Evolutionary conservation across 2,797 vertebrate genomes (phyloP).

Genomic region (Anomalospiza imberbis): DNA sequence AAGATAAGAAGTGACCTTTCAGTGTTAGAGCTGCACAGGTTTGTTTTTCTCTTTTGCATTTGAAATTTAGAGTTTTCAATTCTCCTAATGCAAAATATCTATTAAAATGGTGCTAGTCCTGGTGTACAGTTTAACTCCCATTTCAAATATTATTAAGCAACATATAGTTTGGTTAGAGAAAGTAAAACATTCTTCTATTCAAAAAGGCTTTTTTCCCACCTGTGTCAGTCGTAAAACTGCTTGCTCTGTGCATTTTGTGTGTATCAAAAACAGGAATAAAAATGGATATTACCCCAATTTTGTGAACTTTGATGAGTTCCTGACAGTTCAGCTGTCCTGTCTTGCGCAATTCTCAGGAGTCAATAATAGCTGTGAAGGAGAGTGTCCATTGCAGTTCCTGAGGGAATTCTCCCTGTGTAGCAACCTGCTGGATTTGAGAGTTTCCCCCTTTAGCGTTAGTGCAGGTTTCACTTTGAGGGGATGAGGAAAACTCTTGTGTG

Average conservation of each 20-base stretch:
- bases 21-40: neutral
- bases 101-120: neutral
- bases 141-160: neutral
- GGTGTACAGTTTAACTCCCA: neutral
- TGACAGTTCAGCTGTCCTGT: neutral
- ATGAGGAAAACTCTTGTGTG: neutral
- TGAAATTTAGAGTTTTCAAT: neutral
- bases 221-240: neutral
- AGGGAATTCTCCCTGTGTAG: neutral
- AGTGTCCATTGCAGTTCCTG: neutral
- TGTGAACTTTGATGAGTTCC: neutral
- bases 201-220: neutral
- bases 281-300: neutral
- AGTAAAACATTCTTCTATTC: neutral
- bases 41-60: neutral
- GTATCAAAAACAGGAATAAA: neutral
- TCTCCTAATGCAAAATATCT: neutral
- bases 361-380: neutral
- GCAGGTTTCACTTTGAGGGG: neutral
- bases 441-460: neutral
- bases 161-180: neutral
- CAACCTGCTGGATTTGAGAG: neutral
- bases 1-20: conserved; percentile 24
- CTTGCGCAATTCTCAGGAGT: neutral
- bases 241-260: neutral